Conservation (phyloP, 1,140 invertebrate species). For the Microplitis mediator region DNA sequence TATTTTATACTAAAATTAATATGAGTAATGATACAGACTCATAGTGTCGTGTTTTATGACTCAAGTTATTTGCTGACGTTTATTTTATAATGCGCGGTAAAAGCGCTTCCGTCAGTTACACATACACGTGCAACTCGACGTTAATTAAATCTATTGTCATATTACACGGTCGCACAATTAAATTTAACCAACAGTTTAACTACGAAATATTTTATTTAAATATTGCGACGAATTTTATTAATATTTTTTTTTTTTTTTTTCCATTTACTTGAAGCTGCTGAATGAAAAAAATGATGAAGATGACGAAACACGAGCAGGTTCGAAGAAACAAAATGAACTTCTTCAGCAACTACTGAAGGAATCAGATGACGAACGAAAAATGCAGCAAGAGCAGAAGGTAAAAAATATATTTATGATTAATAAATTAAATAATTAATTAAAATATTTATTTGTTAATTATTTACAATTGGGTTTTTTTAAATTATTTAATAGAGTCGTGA, state of each 20-base stretch:
- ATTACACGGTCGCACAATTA: no score
- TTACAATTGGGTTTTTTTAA: not conserved
- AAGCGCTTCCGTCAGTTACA: not conserved
- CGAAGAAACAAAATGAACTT: slow-evolving; percentile 74
- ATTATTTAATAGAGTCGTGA: slow-evolving; percentile 48
- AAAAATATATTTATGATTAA: slow-evolving; percentile 18
- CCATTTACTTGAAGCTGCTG: slow-evolving; percentile 67
- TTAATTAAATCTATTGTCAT: not conserved
- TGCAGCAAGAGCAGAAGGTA: slow-evolving; percentile 48
- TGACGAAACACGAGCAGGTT: slow-evolving; percentile 65
- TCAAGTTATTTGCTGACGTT: slow-evolving; percentile 18
- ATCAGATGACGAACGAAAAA: slow-evolving; percentile 59
- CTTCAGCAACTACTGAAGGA: slow-evolving; percentile 80
- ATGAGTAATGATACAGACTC: not conserved
- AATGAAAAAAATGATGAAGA: slow-evolving; percentile 84
- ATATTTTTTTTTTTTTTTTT: slow-evolving; percentile 37
- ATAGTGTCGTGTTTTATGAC: not conserved
- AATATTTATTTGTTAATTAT: no score
- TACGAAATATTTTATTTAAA: not conserved
- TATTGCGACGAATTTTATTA: not conserved
- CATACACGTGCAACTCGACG: not conserved
- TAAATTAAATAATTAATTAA: not conserved
- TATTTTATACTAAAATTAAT: not conserved
- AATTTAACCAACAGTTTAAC: not conserved
- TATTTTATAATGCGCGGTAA: not conserved